Percentiles rank a stretch among this genome's conserved stretches.
Conservation (phyloP, 2,113 vertebrate genomes). For the Trematomus loennbergii region DNA sequence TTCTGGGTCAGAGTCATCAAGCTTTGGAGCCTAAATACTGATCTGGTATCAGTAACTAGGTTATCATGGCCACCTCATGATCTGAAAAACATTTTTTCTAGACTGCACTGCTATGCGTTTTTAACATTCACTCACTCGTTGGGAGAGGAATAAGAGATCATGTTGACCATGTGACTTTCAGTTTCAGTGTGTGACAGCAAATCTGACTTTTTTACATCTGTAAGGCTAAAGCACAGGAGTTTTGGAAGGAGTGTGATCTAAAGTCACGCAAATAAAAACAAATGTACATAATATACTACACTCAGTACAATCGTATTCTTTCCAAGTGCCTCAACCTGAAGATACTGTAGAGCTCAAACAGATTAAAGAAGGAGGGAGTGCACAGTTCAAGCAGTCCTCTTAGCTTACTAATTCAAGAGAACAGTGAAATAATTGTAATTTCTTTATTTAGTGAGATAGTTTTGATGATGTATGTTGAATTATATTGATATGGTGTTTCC, state of each 20-base stretch:
- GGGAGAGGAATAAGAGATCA: conserved; percentile 8
- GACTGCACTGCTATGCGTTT: conserved; percentile 15
- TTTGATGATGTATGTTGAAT: conserved; percentile 42
- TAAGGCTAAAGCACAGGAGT: conserved; percentile 34
- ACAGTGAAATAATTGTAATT: conserved; percentile 14
- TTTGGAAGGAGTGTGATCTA: conserved; percentile 66
- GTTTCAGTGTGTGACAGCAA: conserved; percentile 13
- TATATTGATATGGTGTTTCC: conserved; percentile 31
- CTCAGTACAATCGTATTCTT: conserved; percentile 77
- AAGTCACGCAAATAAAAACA: conserved; percentile 46
- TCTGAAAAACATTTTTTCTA: conserved; percentile 22
- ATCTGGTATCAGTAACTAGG: conserved; percentile 63
- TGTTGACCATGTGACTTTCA: conserved; percentile 29
- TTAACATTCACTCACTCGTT: conserved; percentile 16
- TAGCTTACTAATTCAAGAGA: conserved; percentile 36
- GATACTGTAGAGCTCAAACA: conserved; percentile 67
- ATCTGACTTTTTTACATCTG: conserved; percentile 39
- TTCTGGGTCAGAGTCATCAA: conserved; percentile 30
- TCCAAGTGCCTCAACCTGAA: conserved; percentile 84
- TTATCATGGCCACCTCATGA: conserved; percentile 22
- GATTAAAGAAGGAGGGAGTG: conserved; percentile 35
- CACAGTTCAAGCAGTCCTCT: conserved; percentile 48
- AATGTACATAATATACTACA: conserved; percentile 65
- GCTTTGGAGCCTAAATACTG: conserved; percentile 38
- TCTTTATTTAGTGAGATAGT: conserved; percentile 17